phyloP scores from a whole-genome alignment of 2,113 vertebrate genomes.

The Sebastes schlegelii region DNA sequence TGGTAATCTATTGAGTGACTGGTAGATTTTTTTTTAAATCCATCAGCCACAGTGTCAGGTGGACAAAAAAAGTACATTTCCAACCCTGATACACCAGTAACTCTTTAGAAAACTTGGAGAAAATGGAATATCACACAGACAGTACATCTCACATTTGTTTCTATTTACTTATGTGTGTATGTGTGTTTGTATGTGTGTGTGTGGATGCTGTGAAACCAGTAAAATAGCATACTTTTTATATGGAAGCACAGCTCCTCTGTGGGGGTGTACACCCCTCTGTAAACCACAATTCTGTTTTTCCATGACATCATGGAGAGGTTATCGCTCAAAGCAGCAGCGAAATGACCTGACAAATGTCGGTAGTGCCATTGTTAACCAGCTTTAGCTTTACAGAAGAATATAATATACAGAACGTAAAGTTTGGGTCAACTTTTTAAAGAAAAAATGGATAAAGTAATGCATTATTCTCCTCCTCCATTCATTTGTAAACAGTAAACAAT shows the following conservation, averaged over 20 bases:
- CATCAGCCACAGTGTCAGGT: too few relatives aligned
- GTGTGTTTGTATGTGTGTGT: slow-evolving; percentile 1
- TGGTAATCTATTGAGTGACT: too few relatives aligned
- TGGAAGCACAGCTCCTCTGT: slow-evolving; percentile 50
- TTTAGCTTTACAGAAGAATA: slow-evolving; percentile 21
- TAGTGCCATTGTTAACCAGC: slow-evolving; percentile 17
- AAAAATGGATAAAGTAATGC: background rate
- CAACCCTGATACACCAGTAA: background rate
- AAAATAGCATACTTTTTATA: slow-evolving; percentile 43
- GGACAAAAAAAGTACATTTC: too few relatives aligned
- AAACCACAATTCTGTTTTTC: slow-evolving; percentile 69
- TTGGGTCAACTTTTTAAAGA: background rate
- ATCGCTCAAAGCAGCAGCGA: slow-evolving; percentile 47
- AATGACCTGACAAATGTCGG: slow-evolving; percentile 36
- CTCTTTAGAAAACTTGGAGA: background rate
- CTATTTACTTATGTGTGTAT: background rate
- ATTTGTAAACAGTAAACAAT: slow-evolving; percentile 17
- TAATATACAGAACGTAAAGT: background rate
- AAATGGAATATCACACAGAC: background rate
- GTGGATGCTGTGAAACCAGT: slow-evolving; percentile 27
- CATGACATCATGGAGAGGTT: slow-evolving; percentile 78
- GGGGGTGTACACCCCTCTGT: slow-evolving; percentile 60
- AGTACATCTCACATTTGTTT: background rate
- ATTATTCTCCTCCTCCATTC: background rate
- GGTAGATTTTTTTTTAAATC: too few relatives aligned